phyloP scores from a whole-genome alignment of 2,888 invertebrate species.

The Suillia variegata region DNA sequence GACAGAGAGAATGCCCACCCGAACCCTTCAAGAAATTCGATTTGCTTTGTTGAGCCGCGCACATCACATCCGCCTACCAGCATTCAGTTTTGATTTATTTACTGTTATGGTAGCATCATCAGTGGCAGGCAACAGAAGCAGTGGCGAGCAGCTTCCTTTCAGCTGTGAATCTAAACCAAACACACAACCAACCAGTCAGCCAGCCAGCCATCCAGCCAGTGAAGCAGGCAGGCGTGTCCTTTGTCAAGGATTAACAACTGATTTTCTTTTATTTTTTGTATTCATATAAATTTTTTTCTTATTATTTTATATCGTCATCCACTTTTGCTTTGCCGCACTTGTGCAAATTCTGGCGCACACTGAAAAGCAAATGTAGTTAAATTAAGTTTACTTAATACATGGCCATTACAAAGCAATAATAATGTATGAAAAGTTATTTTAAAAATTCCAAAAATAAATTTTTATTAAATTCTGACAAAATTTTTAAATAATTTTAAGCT shows the following conservation, averaged over 20 bases:
- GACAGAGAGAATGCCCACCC: neutral
- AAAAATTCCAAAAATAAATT: no score
- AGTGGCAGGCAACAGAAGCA: neutral
- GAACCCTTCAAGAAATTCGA: neutral
- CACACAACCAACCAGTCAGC: no score
- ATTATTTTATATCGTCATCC: no score
- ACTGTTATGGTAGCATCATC: neutral
- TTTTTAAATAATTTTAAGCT: no score
- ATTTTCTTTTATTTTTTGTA: conserved; percentile 9
- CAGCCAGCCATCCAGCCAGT: no score
- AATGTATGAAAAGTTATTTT: no score
- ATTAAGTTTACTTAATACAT: no score
- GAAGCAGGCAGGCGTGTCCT: conserved; percentile 13
- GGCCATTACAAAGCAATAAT: no score
- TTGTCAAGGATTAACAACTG: conserved; percentile 23
- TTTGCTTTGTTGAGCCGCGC: conserved; percentile 7
- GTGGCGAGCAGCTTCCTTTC: neutral
- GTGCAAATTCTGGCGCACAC: no score
- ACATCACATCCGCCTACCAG: conserved; percentile 18
- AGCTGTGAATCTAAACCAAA: no score
- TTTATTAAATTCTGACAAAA: no score
- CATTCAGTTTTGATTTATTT: conserved; percentile 28
- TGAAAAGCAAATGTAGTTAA: no score
- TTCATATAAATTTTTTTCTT: neutral
- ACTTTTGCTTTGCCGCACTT: neutral